Base-by-base conservation (phyloP, 2,113 vertebrate genomes). In the Anser cygnoides region DNA sequence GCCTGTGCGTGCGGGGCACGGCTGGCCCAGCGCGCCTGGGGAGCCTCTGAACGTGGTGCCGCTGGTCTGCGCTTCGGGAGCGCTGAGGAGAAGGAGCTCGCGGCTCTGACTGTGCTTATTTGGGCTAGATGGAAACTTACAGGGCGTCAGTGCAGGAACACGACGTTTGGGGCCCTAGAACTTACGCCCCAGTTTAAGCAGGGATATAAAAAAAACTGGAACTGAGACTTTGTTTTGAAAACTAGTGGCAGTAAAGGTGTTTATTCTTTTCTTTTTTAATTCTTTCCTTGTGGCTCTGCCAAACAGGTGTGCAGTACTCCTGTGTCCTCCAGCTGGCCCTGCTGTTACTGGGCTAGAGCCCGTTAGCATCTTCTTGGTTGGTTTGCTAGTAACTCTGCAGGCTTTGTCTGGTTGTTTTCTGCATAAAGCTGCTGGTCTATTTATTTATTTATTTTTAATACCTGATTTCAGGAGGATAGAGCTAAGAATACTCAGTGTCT, bases 181-280 rank as follows among this genome's bases (percentile, higher is more conserved):
- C 35, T 54, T 54, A 70, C 21, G 43, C 43, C 43, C 43, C 10
- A 21, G 20, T 88, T 84, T 52, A 12, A 44, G 74, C 13, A 63
- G 37, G 20, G 17, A 8, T 23, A 4, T 19, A 22, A 52, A 72
- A 90, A 90, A 28, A 63, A 75, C 10, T 43, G 37, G 26, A 82
- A 11, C 33, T 84, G n/a, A 62, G 54, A 29, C 15, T 65, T 59
- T 59, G 7, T 54, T 46, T 26, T 33, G 12, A 22, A 75, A 55
- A 39, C 0, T 20, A 46, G 19, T 29, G 20, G 9, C 10, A 26
- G 0, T 22, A 49, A 49, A 49, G 20, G 16, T 18, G 7, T 44
- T 44, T 7, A 18, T 44, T 44, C 43, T 44, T 17, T 12, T 15
- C 43, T 44, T 44, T 44, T 44, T 18, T 17, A 18, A 4, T 49